Evolutionary conservation across 2,113 vertebrate genomes (phyloP), one percentile per base, ranked within the genome.

Genomic region (Otis tarda): DNA sequence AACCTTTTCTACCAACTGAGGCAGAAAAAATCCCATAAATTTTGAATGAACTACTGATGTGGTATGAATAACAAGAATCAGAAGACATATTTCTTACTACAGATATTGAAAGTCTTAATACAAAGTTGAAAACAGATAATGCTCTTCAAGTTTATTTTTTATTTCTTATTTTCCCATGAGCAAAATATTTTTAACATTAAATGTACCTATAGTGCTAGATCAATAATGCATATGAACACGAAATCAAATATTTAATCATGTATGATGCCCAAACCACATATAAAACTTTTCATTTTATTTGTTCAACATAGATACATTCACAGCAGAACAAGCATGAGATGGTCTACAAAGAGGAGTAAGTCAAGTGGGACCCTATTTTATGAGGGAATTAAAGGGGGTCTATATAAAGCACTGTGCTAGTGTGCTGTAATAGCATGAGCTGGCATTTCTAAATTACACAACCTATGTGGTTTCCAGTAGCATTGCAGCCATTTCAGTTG

Each of bases 391-490:
- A 35, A 56, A 69, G 30, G n/a, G 7, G 5, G 49, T 91, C 28
- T 78, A 7, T 61, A 23, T 43, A 21, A 93, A 85, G 13, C 33
- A 68, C 14, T 43, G 12, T 35, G 24, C 14, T 47, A 64, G 24
- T 77, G n/a, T 79, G 15, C 35, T 56, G 18, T 39, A 71, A 67
- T 35, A 60, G 2, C 39, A 64, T 21, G 57, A 84, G 16, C 17
- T 80, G 71, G 21, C 41, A 79, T 92, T 96, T 90, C 63, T 91
- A 76, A 93, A 90, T 88, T 49, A 88, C 63, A 91, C 14, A 83
- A 43, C 19, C 15, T 88, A 12, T 64, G 49, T 47, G 39, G 10
- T 35, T 93, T 90, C 53, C 33, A 85, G 57, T 53, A 65, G 6
- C 49, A 79, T 8, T 85, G 47, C 68, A 73, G 28, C 68, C 2